These are phyloP conservation scores for Drosophila suboccidentalis DNA, from an alignment of 2,888 invertebrate species.

Conservation along the genomic window DNA sequence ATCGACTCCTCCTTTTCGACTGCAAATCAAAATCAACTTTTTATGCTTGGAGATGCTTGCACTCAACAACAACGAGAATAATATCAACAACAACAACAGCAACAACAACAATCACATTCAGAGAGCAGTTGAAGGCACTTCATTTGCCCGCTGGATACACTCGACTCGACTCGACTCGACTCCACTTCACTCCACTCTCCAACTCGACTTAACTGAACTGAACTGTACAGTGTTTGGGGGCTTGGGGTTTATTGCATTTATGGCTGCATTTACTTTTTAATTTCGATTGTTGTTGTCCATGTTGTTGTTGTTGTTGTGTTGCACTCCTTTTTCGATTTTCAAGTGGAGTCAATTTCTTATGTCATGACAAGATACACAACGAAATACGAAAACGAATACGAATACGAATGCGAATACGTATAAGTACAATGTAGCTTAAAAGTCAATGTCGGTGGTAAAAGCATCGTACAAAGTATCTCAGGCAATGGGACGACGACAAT, in stretches of 20 bases:
- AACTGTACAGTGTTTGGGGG: slow-evolving; percentile 33
- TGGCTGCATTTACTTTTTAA: slow-evolving; percentile 79
- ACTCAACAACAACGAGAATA: slow-evolving; percentile 11
- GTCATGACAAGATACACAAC: slow-evolving; percentile 73
- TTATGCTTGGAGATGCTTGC: slow-evolving; percentile 49
- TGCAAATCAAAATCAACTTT: slow-evolving; percentile 72
- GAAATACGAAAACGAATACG: slow-evolving; percentile 48
- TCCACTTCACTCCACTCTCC: neutral
- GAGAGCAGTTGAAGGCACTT: slow-evolving; percentile 63
- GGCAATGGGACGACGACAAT: slow-evolving; percentile 32
- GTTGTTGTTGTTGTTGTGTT: slow-evolving; percentile 41
- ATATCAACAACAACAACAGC: neutral
- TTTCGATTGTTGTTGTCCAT: slow-evolving; percentile 60
- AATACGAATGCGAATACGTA: slow-evolving; percentile 45
- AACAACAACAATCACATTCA: slow-evolving; percentile 27
- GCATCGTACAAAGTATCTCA: slow-evolving; percentile 23
- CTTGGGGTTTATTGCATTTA: slow-evolving; percentile 64
- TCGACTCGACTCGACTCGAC: slow-evolving; percentile 40
- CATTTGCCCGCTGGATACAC: slow-evolving; percentile 60
- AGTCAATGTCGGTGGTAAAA: slow-evolving; percentile 40
- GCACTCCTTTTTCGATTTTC: slow-evolving; percentile 80
- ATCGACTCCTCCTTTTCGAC: slow-evolving; percentile 39
- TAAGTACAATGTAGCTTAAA: slow-evolving; percentile 25
- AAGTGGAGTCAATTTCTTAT: slow-evolving; percentile 82
- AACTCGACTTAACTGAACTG: slow-evolving; percentile 36